Percentiles rank a stretch among this genome's conserved stretches.
phyloP scores from a whole-genome alignment of 2,888 invertebrate genomes.

The Eremobia ochroleuca region DNA sequence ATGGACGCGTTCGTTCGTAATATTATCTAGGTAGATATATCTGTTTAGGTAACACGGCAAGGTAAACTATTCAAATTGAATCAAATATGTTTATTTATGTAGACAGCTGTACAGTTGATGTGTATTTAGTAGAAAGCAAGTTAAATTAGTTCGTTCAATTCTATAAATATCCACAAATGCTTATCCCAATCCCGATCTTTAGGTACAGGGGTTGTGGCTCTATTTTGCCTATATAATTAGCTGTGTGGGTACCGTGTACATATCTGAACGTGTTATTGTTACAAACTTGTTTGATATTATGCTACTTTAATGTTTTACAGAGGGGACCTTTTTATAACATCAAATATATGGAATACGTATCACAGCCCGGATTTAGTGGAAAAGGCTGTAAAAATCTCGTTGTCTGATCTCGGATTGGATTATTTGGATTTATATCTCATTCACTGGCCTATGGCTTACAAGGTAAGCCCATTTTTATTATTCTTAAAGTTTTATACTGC shows the following conservation, averaged over 20 bases:
- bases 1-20: constrained; percentile 1
- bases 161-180: constrained; percentile 39
- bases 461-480: constrained; percentile 85
- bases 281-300: constrained; percentile 28
- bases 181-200: constrained; percentile 48
- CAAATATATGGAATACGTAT: constrained; percentile 93
- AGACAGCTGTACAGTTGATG: constrained; percentile 7
- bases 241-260: not conserved
- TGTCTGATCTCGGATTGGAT: constrained; percentile 93
- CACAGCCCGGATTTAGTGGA: constrained; percentile 93
- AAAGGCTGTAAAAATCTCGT: constrained; percentile 92
- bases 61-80: constrained; percentile 3
- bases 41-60: not conserved
- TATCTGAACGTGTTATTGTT: constrained; percentile 26
- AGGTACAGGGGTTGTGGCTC: constrained; percentile 20
- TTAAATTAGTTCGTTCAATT: constrained; percentile 40
- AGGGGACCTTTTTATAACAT: constrained; percentile 92
- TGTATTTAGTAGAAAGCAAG: constrained; percentile 27
- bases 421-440: constrained; percentile 96
- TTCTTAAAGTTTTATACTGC: constrained; percentile 57
- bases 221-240: constrained; percentile 44
- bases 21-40: not conserved
- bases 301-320: constrained; percentile 63
- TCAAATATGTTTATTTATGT: not conserved
- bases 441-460: constrained; percentile 96